Conservation (phyloP, 1,140 invertebrate genomes). For the Campoletis sonorensis region DNA sequence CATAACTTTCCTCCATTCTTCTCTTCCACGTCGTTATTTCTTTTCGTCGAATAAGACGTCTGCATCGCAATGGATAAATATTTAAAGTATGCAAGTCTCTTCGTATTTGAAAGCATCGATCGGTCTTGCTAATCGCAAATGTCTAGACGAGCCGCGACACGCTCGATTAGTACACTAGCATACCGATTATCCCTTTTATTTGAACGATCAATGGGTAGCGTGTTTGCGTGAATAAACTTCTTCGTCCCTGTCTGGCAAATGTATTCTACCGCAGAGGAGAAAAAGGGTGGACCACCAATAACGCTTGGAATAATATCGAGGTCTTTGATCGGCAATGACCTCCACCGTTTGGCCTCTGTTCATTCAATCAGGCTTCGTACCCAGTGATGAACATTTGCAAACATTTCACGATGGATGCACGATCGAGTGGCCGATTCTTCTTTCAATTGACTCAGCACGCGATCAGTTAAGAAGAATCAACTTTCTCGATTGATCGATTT, state of each 20-base stretch:
- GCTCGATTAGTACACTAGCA: conserved; percentile 54
- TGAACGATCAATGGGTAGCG: conserved; percentile 58
- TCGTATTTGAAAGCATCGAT: conserved; percentile 44
- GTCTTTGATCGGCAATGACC: conserved; percentile 37
- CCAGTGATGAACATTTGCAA: conserved; percentile 24
- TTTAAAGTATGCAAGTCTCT: background rate
- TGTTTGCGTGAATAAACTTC: conserved; percentile 55
- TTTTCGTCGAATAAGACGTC: background rate
- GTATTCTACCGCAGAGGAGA: background rate
- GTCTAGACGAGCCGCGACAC: conserved; percentile 61
- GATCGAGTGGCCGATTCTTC: background rate
- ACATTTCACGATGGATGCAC: conserved; percentile 19
- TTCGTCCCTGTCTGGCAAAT: conserved; percentile 13
- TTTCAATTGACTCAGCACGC: background rate
- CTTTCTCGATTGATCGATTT: background rate
- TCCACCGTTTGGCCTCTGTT: background rate
- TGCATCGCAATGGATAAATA: background rate
- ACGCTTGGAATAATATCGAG: conserved; percentile 37
- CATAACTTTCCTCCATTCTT: conserved; percentile 2
- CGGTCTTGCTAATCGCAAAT: conserved; percentile 46
- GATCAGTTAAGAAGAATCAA: too few relatives aligned
- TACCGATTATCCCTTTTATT: conserved; percentile 27
- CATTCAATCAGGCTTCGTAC: background rate
- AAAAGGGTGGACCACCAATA: conserved; percentile 48
- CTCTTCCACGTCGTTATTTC: background rate